Conservation (phyloP, 2,113 vertebrate species). For the Lates calcarifer region DNA sequence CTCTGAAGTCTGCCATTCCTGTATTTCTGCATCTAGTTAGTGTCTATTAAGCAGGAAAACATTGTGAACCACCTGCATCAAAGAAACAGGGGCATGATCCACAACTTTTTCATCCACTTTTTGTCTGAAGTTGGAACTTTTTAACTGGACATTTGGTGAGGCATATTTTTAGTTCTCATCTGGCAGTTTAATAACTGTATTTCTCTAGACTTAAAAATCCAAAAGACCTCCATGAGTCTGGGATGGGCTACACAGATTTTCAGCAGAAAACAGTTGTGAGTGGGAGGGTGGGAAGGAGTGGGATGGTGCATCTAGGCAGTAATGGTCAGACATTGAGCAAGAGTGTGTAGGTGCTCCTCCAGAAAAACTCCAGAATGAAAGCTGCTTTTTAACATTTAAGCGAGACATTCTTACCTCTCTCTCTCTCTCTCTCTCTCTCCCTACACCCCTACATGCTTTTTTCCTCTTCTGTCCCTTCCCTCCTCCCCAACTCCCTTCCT, state of each 20-base stretch:
- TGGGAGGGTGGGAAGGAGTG: not conserved
- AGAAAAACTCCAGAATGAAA: not conserved
- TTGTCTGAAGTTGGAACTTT: not conserved
- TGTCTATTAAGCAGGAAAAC: not conserved
- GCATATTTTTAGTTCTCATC: not conserved
- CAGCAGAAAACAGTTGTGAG: not conserved
- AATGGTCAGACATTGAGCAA: not conserved
- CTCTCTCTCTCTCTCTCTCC: slow-evolving; percentile 38
- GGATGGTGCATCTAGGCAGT: not conserved
- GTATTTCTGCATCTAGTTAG: slow-evolving; percentile 8
- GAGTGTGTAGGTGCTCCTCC: not conserved
- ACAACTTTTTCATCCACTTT: not conserved
- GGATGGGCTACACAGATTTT: not conserved
- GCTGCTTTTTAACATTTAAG: slow-evolving; percentile 1
- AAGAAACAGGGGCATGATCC: not conserved
- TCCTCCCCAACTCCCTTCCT: slow-evolving; percentile 45
- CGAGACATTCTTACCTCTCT: slow-evolving; percentile 37
- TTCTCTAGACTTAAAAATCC: slow-evolving; percentile 3
- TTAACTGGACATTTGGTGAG: not conserved
- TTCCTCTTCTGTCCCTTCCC: slow-evolving; percentile 47
- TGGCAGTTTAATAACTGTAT: not conserved
- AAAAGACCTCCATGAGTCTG: not conserved
- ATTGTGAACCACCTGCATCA: not conserved
- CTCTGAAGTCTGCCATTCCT: not conserved
- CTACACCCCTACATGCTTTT: slow-evolving; percentile 21